Percentiles rank a stretch among this genome's conserved stretches.
phyloP scores from a whole-genome alignment of 2,888 invertebrate species.

The Heliconius sara region DNA sequence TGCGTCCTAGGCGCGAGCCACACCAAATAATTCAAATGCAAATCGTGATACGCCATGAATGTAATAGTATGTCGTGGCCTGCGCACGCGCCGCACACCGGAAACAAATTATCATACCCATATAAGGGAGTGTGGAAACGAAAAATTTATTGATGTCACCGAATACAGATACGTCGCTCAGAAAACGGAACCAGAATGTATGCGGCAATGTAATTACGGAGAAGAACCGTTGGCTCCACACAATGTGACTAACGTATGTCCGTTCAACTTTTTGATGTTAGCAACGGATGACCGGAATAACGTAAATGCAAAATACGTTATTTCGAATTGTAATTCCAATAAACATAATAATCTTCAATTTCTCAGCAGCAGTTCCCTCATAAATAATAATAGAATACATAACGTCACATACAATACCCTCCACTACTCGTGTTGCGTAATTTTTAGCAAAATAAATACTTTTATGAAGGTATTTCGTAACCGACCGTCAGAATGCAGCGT shows the following conservation, averaged over 20 bases:
- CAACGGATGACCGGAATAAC: constrained; percentile 8
- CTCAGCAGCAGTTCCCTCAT: constrained; percentile 23
- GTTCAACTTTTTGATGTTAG: constrained; percentile 13
- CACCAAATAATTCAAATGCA: constrained; percentile 83
- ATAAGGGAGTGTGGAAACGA: constrained; percentile 79
- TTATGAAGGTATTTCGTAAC: constrained; percentile 45
- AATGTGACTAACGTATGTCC: constrained; percentile 36
- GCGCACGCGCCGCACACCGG: constrained; percentile 83
- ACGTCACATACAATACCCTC: not conserved
- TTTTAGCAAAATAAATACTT: constrained; percentile 35
- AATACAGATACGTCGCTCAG: constrained; percentile 76
- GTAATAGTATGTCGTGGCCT: constrained; percentile 81
- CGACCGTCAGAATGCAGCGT: constrained; percentile 53
- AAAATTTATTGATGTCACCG: constrained; percentile 80
- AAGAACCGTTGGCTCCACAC: constrained; percentile 42
- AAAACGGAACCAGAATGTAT: constrained; percentile 60
- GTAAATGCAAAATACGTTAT: constrained; percentile 30
- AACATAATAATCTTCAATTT: constrained; percentile 8
- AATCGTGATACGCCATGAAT: constrained; percentile 83
- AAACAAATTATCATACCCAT: constrained; percentile 84
- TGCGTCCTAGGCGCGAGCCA: constrained; percentile 74
- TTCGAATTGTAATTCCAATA: constrained; percentile 34
- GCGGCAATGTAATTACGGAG: constrained; percentile 45
- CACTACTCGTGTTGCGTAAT: constrained; percentile 4
- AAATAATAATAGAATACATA: constrained; percentile 23